Conservation (phyloP, 2,888 invertebrate species). For the Rosalia funebris region DNA sequence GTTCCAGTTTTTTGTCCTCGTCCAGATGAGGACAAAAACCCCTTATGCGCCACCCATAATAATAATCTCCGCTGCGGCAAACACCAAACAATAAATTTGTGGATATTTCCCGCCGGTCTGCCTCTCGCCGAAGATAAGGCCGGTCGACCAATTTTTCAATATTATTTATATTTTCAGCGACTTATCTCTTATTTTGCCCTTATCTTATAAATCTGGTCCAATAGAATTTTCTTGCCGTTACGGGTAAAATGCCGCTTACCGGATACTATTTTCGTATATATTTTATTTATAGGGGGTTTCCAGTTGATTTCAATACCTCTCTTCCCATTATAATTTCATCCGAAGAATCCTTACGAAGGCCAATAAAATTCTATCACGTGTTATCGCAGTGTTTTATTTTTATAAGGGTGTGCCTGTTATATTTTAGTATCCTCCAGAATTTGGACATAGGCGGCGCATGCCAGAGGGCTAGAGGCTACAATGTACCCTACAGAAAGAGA, state of each 20-base stretch:
- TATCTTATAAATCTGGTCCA: slow-evolving; percentile 25
- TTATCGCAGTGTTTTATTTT: slow-evolving; percentile 26
- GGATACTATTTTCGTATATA: slow-evolving; percentile 16
- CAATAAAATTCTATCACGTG: slow-evolving; percentile 28
- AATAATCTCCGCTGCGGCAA: slow-evolving; percentile 18
- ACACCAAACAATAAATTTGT: slow-evolving; percentile 19
- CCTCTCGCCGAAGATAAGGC: slow-evolving; percentile 11
- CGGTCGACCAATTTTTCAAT: slow-evolving; percentile 26
- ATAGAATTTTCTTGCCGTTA: neutral
- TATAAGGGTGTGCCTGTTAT: slow-evolving; percentile 22
- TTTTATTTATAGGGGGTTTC: slow-evolving; percentile 19
- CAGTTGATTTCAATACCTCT: slow-evolving; percentile 21
- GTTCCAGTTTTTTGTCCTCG: no score
- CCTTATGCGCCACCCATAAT: slow-evolving; percentile 8
- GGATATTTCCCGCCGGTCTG: slow-evolving; percentile 5
- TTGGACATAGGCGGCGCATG: no score
- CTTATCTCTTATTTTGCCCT: slow-evolving; percentile 27
- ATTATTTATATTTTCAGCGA: slow-evolving; percentile 29
- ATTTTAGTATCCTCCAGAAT: slow-evolving; percentile 11
- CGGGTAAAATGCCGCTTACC: slow-evolving; percentile 4
- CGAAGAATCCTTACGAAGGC: slow-evolving; percentile 4
- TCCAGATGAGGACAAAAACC: no score
- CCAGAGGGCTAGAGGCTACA: no score
- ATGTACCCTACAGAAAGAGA: no score
- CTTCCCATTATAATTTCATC: slow-evolving; percentile 1